A percentile compares a stretch with the other conserved stretches of the same genome.
These are phyloP conservation scores for Serripes groenlandicus DNA, from an alignment of 2,888 invertebrate species.

Conservation along the genomic window DNA sequence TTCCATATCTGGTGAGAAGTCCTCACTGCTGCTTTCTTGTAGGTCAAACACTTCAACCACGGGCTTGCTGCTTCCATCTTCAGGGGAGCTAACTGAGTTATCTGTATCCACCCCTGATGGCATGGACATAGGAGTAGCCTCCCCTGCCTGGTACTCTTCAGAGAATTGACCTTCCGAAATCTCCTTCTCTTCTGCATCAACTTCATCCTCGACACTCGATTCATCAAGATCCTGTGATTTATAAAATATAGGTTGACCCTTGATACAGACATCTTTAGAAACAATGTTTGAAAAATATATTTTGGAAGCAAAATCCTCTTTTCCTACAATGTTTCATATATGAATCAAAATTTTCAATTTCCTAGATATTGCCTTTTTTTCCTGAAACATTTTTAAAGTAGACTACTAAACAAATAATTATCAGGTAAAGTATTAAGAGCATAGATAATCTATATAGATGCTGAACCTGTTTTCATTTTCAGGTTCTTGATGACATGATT, in stretches of 20 bases:
- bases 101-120: conserved; percentile 74
- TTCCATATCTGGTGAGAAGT: conserved; percentile 86
- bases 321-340: not conserved
- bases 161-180: conserved; percentile 41
- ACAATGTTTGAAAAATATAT: not conserved
- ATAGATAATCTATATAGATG: too few species aligned
- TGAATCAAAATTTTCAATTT: too few species aligned
- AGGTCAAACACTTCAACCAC: conserved; percentile 79
- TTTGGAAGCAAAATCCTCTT: not conserved
- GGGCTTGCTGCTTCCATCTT: conserved; percentile 65
- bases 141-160: conserved; percentile 78
- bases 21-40: conserved; percentile 84
- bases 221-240: conserved; percentile 70
- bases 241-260: not conserved
- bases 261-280: not conserved
- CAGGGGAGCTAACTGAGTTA: conserved; percentile 75
- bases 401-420: too few species aligned
- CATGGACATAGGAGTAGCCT: conserved; percentile 81
- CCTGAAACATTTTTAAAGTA: too few species aligned
- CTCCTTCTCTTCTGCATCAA: conserved; percentile 63
- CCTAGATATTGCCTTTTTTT: too few species aligned
- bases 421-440: too few species aligned
- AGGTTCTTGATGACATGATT: too few species aligned
- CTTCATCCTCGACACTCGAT: conserved; percentile 70
- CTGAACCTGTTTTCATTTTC: too few species aligned